Evolutionary conservation across 2,113 vertebrate species (phyloP).

Genomic region (Actenoides hombroni): DNA sequence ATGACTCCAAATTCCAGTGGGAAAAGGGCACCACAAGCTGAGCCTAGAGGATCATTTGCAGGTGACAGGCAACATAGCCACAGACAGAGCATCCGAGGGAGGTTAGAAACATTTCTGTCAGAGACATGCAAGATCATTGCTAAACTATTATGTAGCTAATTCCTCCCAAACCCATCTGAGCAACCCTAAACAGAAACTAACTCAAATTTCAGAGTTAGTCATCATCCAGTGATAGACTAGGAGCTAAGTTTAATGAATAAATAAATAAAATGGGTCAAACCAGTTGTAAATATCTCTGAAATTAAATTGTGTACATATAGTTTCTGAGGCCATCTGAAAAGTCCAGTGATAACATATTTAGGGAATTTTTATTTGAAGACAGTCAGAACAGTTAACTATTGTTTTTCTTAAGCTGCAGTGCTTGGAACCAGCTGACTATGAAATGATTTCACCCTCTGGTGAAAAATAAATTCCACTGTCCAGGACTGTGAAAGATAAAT

Average conservation of each 20-base stretch:
- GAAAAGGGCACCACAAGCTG: background rate
- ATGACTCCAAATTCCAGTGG: background rate
- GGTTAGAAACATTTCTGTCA: background rate
- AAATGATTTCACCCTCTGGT: background rate
- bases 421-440: background rate
- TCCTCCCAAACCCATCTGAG: background rate
- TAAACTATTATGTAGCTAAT: fast-evolving
- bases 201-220: background rate
- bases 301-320: background rate
- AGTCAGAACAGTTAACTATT: background rate
- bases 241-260: background rate
- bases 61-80: background rate
- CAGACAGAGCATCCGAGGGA: background rate
- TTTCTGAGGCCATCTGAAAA: background rate
- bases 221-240: background rate
- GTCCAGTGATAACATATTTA: background rate
- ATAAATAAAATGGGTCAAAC: background rate
- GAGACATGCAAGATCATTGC: background rate
- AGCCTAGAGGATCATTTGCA: background rate
- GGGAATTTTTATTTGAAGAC: background rate
- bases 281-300: background rate
- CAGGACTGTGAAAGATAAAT: background rate
- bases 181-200: background rate
- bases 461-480: background rate
- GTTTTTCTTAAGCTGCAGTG: background rate